Conservation (phyloP, 1,140 invertebrate genomes). For the Brachionus asplanchnoidis region DNA sequence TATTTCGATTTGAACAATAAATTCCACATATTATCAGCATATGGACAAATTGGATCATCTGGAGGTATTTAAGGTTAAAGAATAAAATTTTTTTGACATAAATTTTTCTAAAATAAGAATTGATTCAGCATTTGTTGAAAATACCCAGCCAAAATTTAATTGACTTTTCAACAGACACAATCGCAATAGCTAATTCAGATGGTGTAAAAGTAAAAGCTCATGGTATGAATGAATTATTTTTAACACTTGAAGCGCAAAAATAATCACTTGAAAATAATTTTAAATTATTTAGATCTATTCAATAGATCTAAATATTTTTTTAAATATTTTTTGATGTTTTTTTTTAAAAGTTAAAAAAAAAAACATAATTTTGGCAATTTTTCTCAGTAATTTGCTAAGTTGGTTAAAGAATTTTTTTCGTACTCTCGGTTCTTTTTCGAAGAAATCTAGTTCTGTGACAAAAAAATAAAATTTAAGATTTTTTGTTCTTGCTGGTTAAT, state of each 20-base stretch:
- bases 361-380: too few relatives aligned
- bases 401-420: too few relatives aligned
- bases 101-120: not conserved
- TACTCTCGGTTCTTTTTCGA: too few relatives aligned
- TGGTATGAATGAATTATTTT: not conserved
- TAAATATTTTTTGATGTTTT: too few relatives aligned
- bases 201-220: constrained; percentile 23
- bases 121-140: constrained; percentile 22
- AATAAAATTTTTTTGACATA: not conserved
- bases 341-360: too few relatives aligned
- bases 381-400: too few relatives aligned
- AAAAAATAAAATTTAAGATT: too few relatives aligned
- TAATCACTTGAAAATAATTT: not conserved
- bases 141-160: not conserved
- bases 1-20: constrained; percentile 18
- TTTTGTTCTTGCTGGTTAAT: too few relatives aligned
- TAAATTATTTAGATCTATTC: too few relatives aligned
- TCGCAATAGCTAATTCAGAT: not conserved
- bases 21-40: constrained; percentile 3
- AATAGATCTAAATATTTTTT: too few relatives aligned
- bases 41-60: not conserved
- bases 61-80: not conserved
- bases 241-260: not conserved
- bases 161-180: not conserved
- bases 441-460: too few relatives aligned